Percentiles rank a stretch among this genome's conserved stretches.
phyloP scores from a whole-genome alignment of 2,113 vertebrate genomes.

The Copsychus sechellarum region DNA sequence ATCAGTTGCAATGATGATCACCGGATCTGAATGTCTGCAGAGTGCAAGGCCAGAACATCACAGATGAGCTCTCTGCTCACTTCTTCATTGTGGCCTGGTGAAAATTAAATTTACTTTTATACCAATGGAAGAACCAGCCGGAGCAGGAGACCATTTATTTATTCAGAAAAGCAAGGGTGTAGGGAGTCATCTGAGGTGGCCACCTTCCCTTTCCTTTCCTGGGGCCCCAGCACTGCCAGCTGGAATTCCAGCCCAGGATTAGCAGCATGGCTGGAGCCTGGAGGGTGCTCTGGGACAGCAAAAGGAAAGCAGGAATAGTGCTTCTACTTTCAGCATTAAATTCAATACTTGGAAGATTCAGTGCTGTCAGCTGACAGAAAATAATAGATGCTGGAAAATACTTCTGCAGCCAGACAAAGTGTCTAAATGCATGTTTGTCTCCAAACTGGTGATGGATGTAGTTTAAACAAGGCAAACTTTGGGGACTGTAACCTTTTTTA shows the following conservation, averaged over 20 bases:
- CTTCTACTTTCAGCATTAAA: neutral
- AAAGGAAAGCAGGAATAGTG: neutral
- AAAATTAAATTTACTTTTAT: neutral
- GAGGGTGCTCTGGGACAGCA: neutral
- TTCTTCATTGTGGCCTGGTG: neutral
- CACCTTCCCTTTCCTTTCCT: neutral
- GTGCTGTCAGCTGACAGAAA: constrained; percentile 26
- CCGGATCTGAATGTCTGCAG: neutral
- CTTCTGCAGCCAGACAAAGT: neutral
- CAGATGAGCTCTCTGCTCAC: neutral
- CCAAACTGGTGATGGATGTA: constrained; percentile 15
- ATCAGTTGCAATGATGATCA: neutral
- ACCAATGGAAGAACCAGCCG: neutral
- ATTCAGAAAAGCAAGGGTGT: neutral
- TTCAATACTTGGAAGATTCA: neutral
- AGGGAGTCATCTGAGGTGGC: neutral
- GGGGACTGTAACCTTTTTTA: neutral
- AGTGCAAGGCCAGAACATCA: neutral
- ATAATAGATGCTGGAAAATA: constrained; percentile 29
- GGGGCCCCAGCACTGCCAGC: neutral
- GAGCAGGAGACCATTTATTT: accelerated
- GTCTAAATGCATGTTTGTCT: constrained; percentile 25
- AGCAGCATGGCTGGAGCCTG: neutral
- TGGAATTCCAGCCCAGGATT: neutral
- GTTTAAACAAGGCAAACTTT: constrained; percentile 27